These are phyloP conservation scores for Drosophila lowei DNA, from an alignment of 1,140 invertebrate genomes.

Conservation along the genomic window DNA sequence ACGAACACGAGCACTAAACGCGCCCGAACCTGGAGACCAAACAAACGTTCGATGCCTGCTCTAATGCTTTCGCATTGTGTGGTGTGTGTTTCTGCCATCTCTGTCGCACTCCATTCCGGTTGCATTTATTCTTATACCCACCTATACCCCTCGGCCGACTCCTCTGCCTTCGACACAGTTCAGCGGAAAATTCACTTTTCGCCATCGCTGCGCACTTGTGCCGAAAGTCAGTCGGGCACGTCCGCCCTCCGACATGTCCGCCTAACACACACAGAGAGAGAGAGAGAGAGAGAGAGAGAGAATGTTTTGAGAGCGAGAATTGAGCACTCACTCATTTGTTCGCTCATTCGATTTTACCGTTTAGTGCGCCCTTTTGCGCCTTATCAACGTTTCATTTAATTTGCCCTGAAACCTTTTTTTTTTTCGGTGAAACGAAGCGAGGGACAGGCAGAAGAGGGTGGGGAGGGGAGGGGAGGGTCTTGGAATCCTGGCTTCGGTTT, in stretches of 20 bases:
- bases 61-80: too few relatives aligned
- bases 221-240: slow-evolving; percentile 79
- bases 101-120: slow-evolving; percentile 8
- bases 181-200: slow-evolving; percentile 80
- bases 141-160: not conserved
- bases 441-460: not conserved
- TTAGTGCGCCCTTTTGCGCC: slow-evolving; percentile 79
- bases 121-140: slow-evolving; percentile 51
- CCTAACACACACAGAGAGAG: slow-evolving; percentile 9
- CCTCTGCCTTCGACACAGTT: slow-evolving; percentile 20
- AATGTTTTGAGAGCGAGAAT: slow-evolving; percentile 5
- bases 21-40: slow-evolving; percentile 22
- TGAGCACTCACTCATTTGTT: slow-evolving; percentile 65
- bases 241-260: slow-evolving; percentile 51
- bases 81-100: not conserved
- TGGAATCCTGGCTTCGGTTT: slow-evolving; percentile 12
- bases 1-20: slow-evolving; percentile 25
- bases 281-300: slow-evolving; percentile 11
- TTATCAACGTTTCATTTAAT: slow-evolving; percentile 81
- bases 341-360: slow-evolving; percentile 80
- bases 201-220: slow-evolving; percentile 79
- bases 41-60: slow-evolving; percentile 11
- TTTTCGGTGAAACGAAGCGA: not conserved
- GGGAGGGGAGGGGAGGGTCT: not conserved
- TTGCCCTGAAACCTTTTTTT: slow-evolving; percentile 59